phyloP scores from a whole-genome alignment of 2,113 vertebrate genomes.

The Lepus europaeus region DNA sequence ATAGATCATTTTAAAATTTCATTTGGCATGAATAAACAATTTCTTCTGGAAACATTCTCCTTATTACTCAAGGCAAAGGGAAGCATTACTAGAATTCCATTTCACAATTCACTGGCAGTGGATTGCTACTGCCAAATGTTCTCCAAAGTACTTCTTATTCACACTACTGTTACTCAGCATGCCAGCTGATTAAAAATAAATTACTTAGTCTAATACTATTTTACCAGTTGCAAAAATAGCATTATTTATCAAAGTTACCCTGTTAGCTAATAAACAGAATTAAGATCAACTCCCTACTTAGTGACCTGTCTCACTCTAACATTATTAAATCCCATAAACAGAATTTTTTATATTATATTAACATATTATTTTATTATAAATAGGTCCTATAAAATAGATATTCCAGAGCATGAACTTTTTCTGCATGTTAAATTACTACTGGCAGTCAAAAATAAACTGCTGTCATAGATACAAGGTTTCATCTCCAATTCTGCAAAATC shows the following conservation, averaged over 20 bases:
- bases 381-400: conserved; percentile 53
- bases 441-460: neutral
- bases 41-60: neutral
- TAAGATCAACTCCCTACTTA: conserved; percentile 6
- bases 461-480: neutral
- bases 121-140: neutral
- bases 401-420: neutral
- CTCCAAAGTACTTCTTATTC: neutral
- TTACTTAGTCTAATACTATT: neutral
- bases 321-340: too few species aligned
- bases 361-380: neutral
- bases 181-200: neutral
- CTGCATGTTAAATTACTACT: conserved; percentile 3
- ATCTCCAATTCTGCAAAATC: neutral
- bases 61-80: conserved; percentile 21
- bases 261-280: conserved; percentile 26
- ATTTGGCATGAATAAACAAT: conserved; percentile 38
- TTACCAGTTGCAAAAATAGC: conserved; percentile 13
- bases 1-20: conserved; percentile 18
- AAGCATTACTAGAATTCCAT: conserved; percentile 38
- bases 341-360: neutral
- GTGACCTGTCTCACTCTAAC: neutral
- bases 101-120: neutral
- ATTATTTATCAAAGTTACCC: conserved; percentile 5
- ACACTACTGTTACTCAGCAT: neutral